Percentiles rank a stretch among this genome's conserved stretches.
phyloP scores from a whole-genome alignment of 2,113 vertebrate genomes.

The Xenopus laevis region DNA sequence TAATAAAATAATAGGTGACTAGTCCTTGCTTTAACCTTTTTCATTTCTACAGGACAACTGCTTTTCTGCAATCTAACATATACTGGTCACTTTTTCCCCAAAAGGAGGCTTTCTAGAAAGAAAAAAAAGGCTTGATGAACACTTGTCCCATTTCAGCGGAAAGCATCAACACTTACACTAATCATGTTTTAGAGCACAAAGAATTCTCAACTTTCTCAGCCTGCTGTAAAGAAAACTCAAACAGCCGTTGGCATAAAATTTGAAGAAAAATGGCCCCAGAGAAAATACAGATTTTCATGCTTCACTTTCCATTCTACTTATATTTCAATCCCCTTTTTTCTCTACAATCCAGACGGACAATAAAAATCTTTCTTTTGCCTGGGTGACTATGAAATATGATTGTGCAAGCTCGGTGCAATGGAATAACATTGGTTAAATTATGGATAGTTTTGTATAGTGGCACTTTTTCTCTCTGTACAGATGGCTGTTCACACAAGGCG shows the following conservation, averaged over 20 bases:
- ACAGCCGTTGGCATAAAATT: constrained; percentile 72
- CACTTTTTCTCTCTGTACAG: constrained; percentile 79
- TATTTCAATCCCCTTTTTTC: constrained; percentile 69
- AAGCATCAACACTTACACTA: constrained; percentile 8
- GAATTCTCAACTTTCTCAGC: constrained; percentile 73
- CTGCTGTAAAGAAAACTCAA: constrained; percentile 68
- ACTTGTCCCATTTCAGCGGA: not conserved
- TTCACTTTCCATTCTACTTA: constrained; percentile 70
- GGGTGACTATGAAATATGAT: constrained; percentile 86
- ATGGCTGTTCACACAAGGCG: constrained; percentile 93
- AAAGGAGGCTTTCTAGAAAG: not conserved
- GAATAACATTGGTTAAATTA: constrained; percentile 95
- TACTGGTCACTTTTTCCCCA: not conserved
- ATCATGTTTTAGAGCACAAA: constrained; percentile 29
- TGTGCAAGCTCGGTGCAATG: constrained; percentile 74
- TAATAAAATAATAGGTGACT: too few species aligned
- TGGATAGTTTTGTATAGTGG: constrained; percentile 91
- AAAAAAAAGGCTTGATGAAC: not conserved
- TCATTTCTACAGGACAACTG: too few species aligned
- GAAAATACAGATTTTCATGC: constrained; percentile 72
- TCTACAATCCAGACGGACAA: constrained; percentile 66
- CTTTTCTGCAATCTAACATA: not conserved
- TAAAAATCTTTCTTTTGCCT: constrained; percentile 72
- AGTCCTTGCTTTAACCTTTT: too few species aligned
- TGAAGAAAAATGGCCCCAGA: constrained; percentile 72